Evolutionary conservation across 1,140 invertebrate genomes (phyloP).

Genomic region (Drosophila nigromelanica): DNA sequence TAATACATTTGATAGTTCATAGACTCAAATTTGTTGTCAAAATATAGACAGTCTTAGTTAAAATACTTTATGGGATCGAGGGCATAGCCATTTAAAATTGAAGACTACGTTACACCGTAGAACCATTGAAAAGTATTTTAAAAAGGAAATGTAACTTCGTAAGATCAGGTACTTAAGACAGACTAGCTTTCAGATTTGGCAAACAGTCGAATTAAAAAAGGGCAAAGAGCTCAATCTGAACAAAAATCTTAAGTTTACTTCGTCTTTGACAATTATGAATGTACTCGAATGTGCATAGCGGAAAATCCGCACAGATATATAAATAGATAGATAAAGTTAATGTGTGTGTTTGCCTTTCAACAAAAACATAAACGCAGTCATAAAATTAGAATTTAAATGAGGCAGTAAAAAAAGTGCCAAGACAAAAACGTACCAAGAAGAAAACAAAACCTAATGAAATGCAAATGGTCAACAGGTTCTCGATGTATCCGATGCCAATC

Average conservation of each 20-base stretch:
- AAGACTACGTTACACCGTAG: too few relatives aligned
- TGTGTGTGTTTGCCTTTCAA: conserved; percentile 58
- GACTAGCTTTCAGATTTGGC: conserved; percentile 10
- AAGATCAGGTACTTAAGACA: neutral
- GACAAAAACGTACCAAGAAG: conserved; percentile 27
- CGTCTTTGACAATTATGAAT: conserved; percentile 58
- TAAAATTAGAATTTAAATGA: conserved; percentile 81
- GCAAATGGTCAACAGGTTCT: conserved; percentile 83
- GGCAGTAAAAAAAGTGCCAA: conserved; percentile 63
- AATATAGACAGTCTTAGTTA: too few relatives aligned
- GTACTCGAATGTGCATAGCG: conserved; percentile 45
- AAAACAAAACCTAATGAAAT: conserved; percentile 60
- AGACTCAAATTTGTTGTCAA: too few relatives aligned
- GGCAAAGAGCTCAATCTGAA: conserved; percentile 4
- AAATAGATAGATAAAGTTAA: conserved; percentile 52
- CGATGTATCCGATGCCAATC: conserved; percentile 61
- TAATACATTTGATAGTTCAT: too few relatives aligned
- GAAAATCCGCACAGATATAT: conserved; percentile 47
- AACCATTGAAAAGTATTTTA: neutral
- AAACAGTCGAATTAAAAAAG: conserved; percentile 12
- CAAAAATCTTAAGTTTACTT: conserved; percentile 26
- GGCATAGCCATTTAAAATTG: too few relatives aligned
- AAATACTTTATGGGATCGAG: too few relatives aligned
- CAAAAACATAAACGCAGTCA: conserved; percentile 73
- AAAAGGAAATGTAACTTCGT: neutral